Conservation (phyloP, 2,888 invertebrate species). For the Amorpha juglandis region DNA sequence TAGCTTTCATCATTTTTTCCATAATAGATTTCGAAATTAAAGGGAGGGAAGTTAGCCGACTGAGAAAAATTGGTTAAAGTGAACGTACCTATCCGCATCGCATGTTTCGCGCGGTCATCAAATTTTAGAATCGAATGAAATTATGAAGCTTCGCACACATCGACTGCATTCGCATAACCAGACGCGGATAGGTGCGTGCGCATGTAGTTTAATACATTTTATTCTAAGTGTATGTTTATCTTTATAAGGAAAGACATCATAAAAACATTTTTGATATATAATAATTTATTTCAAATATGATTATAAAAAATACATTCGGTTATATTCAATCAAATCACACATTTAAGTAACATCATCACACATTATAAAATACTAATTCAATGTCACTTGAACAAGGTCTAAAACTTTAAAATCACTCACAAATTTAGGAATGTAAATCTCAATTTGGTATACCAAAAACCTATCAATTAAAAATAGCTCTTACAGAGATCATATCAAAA, state of each 20-base stretch:
- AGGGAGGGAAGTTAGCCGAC: neutral
- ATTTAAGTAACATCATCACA: conserved; percentile 56
- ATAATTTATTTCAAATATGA: conserved; percentile 54
- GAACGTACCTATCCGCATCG: too few relatives aligned
- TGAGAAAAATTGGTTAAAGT: too few relatives aligned
- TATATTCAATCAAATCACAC: conserved; percentile 53
- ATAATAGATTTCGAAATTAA: neutral
- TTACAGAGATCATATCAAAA: conserved; percentile 58
- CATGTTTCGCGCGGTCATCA: too few relatives aligned
- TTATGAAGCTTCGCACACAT: too few relatives aligned
- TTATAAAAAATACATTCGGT: conserved; percentile 65
- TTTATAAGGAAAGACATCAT: conserved; percentile 19
- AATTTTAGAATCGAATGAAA: too few relatives aligned
- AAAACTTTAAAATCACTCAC: conserved; percentile 38
- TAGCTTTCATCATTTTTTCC: neutral
- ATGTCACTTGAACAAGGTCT: conserved; percentile 32
- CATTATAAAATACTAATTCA: conserved; percentile 47
- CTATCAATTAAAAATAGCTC: conserved; percentile 45
- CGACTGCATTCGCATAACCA: too few relatives aligned
- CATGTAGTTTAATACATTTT: too few relatives aligned
- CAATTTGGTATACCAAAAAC: conserved; percentile 52
- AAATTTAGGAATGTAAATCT: conserved; percentile 64
- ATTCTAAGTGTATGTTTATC: too few relatives aligned
- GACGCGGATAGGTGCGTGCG: too few relatives aligned
- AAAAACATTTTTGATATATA: conserved; percentile 36